Evolutionary conservation across 2,113 vertebrate genomes (phyloP).

Genomic region (Antechinus stuartii): DNA sequence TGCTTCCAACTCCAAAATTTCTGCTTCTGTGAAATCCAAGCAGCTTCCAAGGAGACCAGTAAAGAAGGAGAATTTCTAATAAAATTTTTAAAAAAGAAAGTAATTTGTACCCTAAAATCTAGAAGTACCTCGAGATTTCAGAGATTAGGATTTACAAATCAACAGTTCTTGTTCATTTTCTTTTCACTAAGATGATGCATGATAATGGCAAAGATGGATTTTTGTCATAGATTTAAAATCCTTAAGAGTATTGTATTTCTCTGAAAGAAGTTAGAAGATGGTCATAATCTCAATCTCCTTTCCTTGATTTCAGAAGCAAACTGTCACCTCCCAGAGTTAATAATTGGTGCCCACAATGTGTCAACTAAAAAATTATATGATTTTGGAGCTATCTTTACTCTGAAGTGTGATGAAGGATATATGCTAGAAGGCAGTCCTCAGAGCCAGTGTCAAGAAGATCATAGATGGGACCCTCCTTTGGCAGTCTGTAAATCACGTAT

Average conservation of each 20-base stretch:
- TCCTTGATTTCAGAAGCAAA: constrained; percentile 65
- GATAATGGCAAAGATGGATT: constrained; percentile 3
- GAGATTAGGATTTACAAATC: constrained; percentile 34
- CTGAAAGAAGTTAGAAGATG: constrained; percentile 11
- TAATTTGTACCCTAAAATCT: neutral
- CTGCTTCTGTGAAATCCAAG: neutral
- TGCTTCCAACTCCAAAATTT: neutral
- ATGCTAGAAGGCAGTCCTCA: constrained; percentile 63
- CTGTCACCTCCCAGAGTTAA: constrained; percentile 44
- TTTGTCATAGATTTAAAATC: neutral
- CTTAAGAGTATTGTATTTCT: neutral
- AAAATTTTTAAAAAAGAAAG: constrained; percentile 2
- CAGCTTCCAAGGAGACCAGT: neutral
- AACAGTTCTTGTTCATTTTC: neutral
- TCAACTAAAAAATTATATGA: constrained; percentile 20
- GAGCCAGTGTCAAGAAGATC: constrained; percentile 77
- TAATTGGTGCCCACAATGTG: neutral
- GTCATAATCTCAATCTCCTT: constrained; percentile 19
- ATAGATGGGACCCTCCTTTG: constrained; percentile 81
- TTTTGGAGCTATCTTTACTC: constrained; percentile 69
- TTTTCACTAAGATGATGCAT: constrained; percentile 4
- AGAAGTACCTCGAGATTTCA: neutral
- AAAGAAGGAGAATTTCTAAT: neutral
- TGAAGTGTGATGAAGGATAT: constrained; percentile 78
- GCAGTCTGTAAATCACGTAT: constrained; percentile 78